Conservation (phyloP, 2,113 vertebrate genomes). For the Ciconia maguari region DNA sequence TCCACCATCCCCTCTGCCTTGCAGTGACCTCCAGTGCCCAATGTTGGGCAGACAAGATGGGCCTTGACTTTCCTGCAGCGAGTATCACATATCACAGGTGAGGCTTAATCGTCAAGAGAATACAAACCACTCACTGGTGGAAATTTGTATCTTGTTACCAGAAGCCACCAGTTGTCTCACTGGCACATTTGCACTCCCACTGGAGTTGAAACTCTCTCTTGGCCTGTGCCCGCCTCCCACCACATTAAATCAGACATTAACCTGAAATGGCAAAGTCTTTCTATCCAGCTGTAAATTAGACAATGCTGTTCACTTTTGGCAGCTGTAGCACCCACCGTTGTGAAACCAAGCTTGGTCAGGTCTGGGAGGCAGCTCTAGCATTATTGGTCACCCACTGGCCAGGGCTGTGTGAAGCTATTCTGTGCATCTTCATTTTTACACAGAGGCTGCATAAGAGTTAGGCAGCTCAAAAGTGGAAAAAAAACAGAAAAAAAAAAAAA, state of each 20-base stretch:
- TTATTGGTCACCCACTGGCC: too few species aligned
- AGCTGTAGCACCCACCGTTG: fast-evolving
- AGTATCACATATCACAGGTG: neutral
- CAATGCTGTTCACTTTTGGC: neutral
- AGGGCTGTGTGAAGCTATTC: neutral
- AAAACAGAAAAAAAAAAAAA: neutral
- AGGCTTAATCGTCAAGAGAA: neutral
- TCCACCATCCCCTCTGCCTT: neutral
- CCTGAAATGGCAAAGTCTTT: neutral
- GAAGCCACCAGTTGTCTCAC: neutral
- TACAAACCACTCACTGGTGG: neutral
- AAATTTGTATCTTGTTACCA: neutral
- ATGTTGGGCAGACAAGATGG: neutral
- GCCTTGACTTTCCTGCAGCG: neutral
- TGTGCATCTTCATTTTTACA: neutral
- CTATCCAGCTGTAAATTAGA: neutral
- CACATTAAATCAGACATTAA: neutral
- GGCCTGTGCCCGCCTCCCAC: neutral
- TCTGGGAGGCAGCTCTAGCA: neutral
- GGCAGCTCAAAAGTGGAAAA: neutral
- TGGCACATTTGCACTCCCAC: neutral
- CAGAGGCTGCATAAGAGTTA: neutral
- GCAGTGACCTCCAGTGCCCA: neutral
- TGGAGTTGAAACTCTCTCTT: neutral
- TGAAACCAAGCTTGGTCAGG: neutral